Percentiles rank a stretch among this genome's conserved stretches.
phyloP scores from a whole-genome alignment of 2,113 vertebrate species.

The Oreochromis spilurus region DNA sequence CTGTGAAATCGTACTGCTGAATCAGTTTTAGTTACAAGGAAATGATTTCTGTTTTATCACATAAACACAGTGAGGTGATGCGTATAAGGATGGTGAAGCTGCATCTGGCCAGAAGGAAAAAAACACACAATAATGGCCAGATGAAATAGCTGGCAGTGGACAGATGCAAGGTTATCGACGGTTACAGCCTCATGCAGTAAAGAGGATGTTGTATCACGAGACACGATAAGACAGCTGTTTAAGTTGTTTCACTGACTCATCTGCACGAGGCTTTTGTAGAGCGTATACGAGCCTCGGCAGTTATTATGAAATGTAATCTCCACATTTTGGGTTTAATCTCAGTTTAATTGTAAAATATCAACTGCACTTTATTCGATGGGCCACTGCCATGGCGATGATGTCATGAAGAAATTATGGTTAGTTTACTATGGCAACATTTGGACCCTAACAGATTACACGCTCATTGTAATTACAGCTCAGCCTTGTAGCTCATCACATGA shows the following conservation, averaged over 20 bases:
- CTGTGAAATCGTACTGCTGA: neutral
- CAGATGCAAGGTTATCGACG: neutral
- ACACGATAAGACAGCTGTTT: neutral
- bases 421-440: neutral
- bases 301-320: neutral
- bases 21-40: neutral
- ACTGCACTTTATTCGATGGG: neutral
- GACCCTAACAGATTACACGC: neutral
- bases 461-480: neutral
- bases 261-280: neutral
- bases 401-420: neutral
- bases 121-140: neutral
- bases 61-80: neutral
- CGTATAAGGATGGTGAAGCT: neutral
- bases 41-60: neutral
- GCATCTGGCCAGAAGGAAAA: neutral
- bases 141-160: neutral
- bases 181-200: neutral
- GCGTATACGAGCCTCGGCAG: accelerated
- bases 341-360: neutral
- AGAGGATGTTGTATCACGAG: neutral
- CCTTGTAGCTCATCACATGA: neutral
- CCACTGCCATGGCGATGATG: neutral
- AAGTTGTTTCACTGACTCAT: neutral
- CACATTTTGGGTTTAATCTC: neutral